These are phyloP conservation scores for Asarcornis scutulata DNA, from an alignment of 2,113 vertebrate species.

Conservation along the genomic window DNA sequence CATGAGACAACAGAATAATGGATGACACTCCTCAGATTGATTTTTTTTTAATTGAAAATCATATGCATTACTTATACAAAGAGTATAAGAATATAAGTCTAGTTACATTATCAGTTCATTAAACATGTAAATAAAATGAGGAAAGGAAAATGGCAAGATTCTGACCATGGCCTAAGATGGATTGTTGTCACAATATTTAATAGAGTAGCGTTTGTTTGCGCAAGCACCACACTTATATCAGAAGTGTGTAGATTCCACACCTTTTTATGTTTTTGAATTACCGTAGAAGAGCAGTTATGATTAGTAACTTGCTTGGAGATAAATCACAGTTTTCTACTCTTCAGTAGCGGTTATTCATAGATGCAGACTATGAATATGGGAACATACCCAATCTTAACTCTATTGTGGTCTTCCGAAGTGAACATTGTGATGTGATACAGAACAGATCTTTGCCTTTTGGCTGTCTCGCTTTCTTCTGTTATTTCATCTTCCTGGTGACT, in stretches of 20 bases:
- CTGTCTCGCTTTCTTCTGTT: not conserved
- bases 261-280: not conserved
- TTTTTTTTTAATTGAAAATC: not conserved
- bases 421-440: accelerated
- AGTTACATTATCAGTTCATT: not conserved
- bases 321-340: not conserved
- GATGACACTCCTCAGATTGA: not conserved
- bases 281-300: not conserved
- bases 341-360: not conserved
- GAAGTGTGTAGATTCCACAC: not conserved
- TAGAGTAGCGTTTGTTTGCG: not conserved
- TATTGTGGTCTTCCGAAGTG: not conserved
- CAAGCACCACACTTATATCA: not conserved
- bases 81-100: not conserved
- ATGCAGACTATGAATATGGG: not conserved
- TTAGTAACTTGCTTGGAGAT: not conserved
- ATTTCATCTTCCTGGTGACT: not conserved
- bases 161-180: not conserved
- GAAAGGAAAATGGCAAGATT: not conserved
- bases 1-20: not conserved
- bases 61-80: not conserved
- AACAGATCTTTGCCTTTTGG: not conserved
- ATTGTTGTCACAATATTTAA: not conserved
- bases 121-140: not conserved
- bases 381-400: not conserved